phyloP scores from a whole-genome alignment of 2,888 invertebrate species.

The Agrenia bidenticulata region DNA sequence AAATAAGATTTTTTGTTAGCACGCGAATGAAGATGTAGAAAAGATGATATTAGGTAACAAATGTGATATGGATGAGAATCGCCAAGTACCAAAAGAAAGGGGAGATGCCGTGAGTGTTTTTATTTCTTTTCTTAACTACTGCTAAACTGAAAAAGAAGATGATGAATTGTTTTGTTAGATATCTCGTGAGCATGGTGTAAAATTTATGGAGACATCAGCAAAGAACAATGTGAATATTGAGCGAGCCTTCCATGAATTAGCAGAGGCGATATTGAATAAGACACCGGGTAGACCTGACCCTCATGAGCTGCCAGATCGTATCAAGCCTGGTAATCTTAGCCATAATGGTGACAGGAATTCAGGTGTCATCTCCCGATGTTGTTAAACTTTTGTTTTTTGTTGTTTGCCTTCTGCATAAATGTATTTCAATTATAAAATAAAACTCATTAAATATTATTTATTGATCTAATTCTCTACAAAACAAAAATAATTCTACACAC shows the following conservation, averaged over 20 bases:
- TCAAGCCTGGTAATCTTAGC: too few species aligned
- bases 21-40: slow-evolving; percentile 97
- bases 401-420: too few species aligned
- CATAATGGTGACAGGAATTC: background rate
- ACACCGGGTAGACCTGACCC: slow-evolving; percentile 57
- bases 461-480: too few species aligned
- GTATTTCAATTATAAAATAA: too few species aligned
- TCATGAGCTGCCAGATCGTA: slow-evolving; percentile 5
- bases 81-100: slow-evolving; percentile 86
- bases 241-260: slow-evolving; percentile 89
- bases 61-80: slow-evolving; percentile 95
- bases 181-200: slow-evolving; percentile 90
- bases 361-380: slow-evolving; percentile 8
- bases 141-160: too few species aligned
- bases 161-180: slow-evolving; percentile 64
- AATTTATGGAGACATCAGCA: slow-evolving; percentile 97
- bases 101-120: slow-evolving; percentile 86
- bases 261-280: slow-evolving; percentile 92
- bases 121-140: too few species aligned
- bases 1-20: slow-evolving; percentile 61
- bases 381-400: too few species aligned
- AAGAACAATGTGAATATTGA: slow-evolving; percentile 97
- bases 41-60: slow-evolving; percentile 99
- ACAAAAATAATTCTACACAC: too few species aligned
- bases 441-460: too few species aligned